A percentile compares a stretch with the other conserved stretches of the same genome.
phyloP scores from a whole-genome alignment of 1,140 invertebrate genomes.

The Drosophila kanapiae region DNA sequence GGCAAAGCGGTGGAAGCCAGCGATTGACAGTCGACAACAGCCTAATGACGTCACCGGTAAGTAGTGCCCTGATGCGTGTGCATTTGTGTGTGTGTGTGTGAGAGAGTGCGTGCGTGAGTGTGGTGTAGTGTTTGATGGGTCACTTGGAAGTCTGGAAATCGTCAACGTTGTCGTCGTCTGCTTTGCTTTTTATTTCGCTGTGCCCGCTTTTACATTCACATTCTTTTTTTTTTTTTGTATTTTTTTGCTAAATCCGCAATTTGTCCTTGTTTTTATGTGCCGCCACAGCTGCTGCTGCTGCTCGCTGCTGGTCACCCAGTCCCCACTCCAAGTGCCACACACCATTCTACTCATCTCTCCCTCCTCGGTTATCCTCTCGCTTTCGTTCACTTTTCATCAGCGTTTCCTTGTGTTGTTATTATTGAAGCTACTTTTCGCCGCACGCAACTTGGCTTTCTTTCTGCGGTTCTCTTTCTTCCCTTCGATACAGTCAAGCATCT shows the following conservation, averaged over 20 bases:
- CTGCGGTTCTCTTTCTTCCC: conserved; percentile 15
- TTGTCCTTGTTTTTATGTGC: conserved; percentile 70
- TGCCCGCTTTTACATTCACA: conserved; percentile 62
- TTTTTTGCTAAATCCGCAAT: conserved; percentile 65
- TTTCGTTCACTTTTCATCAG: conserved; percentile 65
- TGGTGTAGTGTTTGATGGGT: conserved; percentile 57
- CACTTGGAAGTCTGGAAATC: conserved; percentile 46
- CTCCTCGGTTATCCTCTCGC: conserved; percentile 29
- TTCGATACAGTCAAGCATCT: conserved; percentile 13
- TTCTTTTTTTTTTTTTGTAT: conserved; percentile 20
- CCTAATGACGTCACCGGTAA: conserved; percentile 65
- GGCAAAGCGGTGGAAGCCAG: conserved; percentile 3
- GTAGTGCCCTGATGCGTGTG: conserved; percentile 16
- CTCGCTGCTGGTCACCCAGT: conserved; percentile 19
- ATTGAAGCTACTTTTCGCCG: conserved; percentile 63
- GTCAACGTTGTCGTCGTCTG: conserved; percentile 29
- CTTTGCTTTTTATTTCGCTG: conserved; percentile 51
- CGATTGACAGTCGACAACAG: conserved; percentile 64
- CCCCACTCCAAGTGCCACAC: conserved; percentile 15
- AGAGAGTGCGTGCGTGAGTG: conserved; percentile 5
- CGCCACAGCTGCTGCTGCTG: conserved; percentile 62
- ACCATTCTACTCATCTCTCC: conserved; percentile 2
- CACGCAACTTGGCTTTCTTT: conserved; percentile 64
- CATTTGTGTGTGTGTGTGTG: background rate
- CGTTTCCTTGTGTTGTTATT: conserved; percentile 55